Evolutionary conservation across 2,113 vertebrate genomes (phyloP), one percentile per base, ranked within the genome.

Genomic region (Heterochromis multidens): DNA sequence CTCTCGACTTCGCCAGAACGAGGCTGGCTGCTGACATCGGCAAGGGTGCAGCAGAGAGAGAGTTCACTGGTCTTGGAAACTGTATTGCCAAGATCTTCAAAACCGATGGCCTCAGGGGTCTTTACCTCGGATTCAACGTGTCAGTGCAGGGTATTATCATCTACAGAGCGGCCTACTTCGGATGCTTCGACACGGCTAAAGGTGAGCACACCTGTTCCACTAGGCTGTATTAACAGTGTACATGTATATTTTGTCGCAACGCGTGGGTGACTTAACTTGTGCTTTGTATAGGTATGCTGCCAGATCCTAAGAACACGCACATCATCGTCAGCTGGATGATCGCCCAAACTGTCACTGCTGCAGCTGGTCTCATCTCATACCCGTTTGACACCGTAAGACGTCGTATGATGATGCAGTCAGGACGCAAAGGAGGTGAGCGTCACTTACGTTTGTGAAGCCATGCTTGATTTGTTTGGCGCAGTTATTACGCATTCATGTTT

Each of bases 331-430:
- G 96, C 95, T 99, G 99, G 99, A 99, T 99, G 99, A 99, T 99
- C 25, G 99, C 99, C 87, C 99, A 99, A 97, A 95, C 88, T 0
- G 99, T 99, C 84, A 99, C 99, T 0, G 99, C 99, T 1, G 97
- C 94, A 2, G 96, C 99, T 1, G 99, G 99, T 33, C 88, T 99
- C 67, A 92, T 98, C 86, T 99, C 99, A 63, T 99, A 99, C 88
- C 99, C 99, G 62, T 99, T 99, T 60, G 99, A 99, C 95, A 99
- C 99, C 0, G 99, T 99, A 92, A 96, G 99, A 82, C 98, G 99
- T 96, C 97, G 99, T 93, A 99, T 99, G 99, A 99, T 99, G 99
- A 99, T 99, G 99, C 99, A 99, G 96, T 99, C 99, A n/a, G 99
- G 99, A 81, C 97, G 99, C 84, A 99, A 97, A 96, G 97, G 97